phyloP scores from a whole-genome alignment of 2,113 vertebrate species.

The Bufo gargarizans region DNA sequence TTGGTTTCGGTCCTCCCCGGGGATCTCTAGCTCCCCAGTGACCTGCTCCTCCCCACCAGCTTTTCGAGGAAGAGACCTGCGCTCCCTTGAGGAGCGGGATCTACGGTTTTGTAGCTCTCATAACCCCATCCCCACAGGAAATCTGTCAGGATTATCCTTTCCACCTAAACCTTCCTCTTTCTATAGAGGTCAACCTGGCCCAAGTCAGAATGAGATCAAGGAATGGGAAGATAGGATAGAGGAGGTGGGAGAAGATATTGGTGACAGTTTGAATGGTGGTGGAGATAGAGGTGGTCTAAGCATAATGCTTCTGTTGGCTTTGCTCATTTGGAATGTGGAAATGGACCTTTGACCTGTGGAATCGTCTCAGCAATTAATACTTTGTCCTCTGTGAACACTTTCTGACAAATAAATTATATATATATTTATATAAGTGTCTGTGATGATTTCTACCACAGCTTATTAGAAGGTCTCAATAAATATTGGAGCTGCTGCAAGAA shows the following conservation, averaged over 20 bases:
- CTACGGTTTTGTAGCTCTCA: conserved; percentile 83
- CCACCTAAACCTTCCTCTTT: conserved; percentile 79
- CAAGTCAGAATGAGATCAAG: background rate
- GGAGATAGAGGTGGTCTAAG: background rate
- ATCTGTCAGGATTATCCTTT: conserved; percentile 71
- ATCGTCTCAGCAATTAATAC: background rate
- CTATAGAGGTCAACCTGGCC: conserved; percentile 72
- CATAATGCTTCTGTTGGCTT: background rate
- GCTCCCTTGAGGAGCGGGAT: conserved; percentile 83
- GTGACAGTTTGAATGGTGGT: conserved; percentile 7
- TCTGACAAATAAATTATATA: conserved; percentile 49
- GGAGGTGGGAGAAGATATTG: conserved; percentile 9
- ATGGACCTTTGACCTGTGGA: conserved; percentile 27
- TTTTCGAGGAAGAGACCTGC: conserved; percentile 85
- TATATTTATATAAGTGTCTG: conserved; percentile 44
- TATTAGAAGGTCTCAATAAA: background rate
- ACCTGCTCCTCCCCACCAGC: conserved; percentile 81
- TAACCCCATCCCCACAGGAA: conserved; percentile 77
- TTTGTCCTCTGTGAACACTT: conserved; percentile 20
- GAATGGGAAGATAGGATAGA: conserved; percentile 33
- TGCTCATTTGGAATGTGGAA: conserved; percentile 28
- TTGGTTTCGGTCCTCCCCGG: conserved; percentile 86
- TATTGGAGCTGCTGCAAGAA: too few relatives aligned
- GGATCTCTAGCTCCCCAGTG: conserved; percentile 89
- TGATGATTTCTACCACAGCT: background rate